Evolutionary conservation across 2,113 vertebrate species (phyloP).

Genomic region (Theropithecus gelada): DNA sequence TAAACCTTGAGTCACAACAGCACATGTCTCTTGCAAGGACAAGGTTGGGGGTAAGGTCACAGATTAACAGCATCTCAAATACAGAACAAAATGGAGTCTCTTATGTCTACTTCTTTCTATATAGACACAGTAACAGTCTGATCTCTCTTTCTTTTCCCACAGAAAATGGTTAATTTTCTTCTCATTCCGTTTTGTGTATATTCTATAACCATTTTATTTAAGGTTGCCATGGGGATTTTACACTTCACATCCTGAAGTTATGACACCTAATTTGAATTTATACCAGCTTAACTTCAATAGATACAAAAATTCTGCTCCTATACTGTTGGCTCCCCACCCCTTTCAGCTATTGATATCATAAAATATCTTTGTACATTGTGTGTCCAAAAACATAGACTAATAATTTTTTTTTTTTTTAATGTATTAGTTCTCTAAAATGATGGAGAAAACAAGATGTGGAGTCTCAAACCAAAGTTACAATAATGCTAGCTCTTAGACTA

Average conservation of each 20-base stretch:
- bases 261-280: background rate
- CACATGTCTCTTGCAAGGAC: too few species aligned
- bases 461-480: background rate
- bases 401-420: background rate
- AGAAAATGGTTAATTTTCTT: background rate
- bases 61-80: too few species aligned
- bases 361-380: background rate
- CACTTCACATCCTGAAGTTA: background rate
- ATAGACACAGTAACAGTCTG: too few species aligned
- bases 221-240: background rate
- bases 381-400: background rate
- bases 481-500: background rate
- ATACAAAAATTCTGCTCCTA: background rate
- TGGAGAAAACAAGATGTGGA: background rate
- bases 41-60: too few species aligned
- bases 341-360: background rate
- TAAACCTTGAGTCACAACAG: too few species aligned
- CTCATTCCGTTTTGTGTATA: background rate
- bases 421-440: background rate
- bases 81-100: too few species aligned
- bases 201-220: background rate
- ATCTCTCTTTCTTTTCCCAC: too few species aligned
- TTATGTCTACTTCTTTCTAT: too few species aligned
- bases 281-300: background rate
- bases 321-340: background rate